Conservation (phyloP, 1,140 invertebrate genomes). For the Drosophila funebris region DNA sequence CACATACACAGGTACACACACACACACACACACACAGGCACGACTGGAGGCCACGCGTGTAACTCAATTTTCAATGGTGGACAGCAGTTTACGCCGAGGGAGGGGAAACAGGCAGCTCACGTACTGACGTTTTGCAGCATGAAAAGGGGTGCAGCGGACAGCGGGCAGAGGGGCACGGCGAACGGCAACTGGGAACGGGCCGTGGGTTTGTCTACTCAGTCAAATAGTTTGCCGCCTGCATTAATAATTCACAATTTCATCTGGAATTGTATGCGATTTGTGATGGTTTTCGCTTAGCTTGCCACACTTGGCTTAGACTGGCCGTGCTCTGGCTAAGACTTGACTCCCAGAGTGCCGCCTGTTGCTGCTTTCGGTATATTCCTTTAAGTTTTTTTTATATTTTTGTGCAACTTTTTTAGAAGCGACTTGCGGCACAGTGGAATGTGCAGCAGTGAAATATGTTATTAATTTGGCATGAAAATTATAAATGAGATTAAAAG, state of each 20-base stretch:
- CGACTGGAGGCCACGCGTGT: conserved; percentile 61
- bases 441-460: not conserved
- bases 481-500: no score
- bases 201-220: conserved; percentile 78
- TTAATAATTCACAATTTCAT: conserved; percentile 83
- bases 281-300: conserved; percentile 75
- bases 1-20: conserved; percentile 41
- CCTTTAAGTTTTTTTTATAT: conserved; percentile 6
- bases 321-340: conserved; percentile 18
- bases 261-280: conserved; percentile 81
- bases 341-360: conserved; percentile 43
- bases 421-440: conserved; percentile 9
- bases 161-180: not conserved
- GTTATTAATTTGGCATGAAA: no score
- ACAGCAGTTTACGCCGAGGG: conserved; percentile 9
- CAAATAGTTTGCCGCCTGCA: conserved; percentile 79
- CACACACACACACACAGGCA: conserved; percentile 18
- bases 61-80: conserved; percentile 79
- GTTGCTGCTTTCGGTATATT: conserved; percentile 49
- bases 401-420: conserved; percentile 24
- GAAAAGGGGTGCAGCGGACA: not conserved
- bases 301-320: conserved; percentile 30
- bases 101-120: conserved; percentile 42
- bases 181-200: conserved; percentile 8
- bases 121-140: conserved; percentile 22